Base-by-base conservation (phyloP, 2,797 vertebrate species). In the Cossypha polioptera region DNA sequence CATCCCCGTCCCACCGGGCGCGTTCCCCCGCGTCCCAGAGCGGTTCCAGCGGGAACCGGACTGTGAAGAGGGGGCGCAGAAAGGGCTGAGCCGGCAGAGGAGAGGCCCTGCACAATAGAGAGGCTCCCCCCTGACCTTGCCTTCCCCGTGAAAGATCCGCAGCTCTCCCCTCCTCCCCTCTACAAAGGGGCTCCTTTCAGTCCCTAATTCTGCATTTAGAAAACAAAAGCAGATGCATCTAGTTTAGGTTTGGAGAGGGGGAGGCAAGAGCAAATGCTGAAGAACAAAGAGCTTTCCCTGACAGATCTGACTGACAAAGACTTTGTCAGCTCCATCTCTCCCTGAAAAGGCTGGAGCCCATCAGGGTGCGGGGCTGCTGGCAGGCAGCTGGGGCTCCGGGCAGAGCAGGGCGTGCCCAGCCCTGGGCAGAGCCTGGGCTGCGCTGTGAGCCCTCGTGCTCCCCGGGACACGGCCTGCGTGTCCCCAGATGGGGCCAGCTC, bases 141-240 rank as follows among this genome's bases (percentile, higher is more conserved):
- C 11, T 94, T 95, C 90, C 91, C 84, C 55, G 76, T 92, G 88
- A 90, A 90, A 93, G 94, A 88, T 95, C 86, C 42, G 86, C 91
- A 69, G 86, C 76, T 75, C 76, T 74, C 90, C 94, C 95, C 95
- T 96, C 95, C 96, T 94, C 87, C 92, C 82, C 88, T 57, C 93
- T 90, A 93, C 96, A 92, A 91, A 94, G 92, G 54, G 63, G 57
- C 93, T 92, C 91, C 73, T 95, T 95, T 92, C 93, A 93, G 68
- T 16, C 86, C 82, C 85, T 90, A 94, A 92, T 95, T 94, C 93
- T 94, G 95, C 95, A 93, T 96, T 94, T 94, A 82, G 90, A 95
- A 97, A 97, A 96, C 95, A 97, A 96, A 97, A 95, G 95, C 88
- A 92, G 94, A 91, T 92, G 94, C 95, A 88, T 94, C 92, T 55